phyloP scores from a whole-genome alignment of 2,113 vertebrate genomes.

The Ranitomeya variabilis region DNA sequence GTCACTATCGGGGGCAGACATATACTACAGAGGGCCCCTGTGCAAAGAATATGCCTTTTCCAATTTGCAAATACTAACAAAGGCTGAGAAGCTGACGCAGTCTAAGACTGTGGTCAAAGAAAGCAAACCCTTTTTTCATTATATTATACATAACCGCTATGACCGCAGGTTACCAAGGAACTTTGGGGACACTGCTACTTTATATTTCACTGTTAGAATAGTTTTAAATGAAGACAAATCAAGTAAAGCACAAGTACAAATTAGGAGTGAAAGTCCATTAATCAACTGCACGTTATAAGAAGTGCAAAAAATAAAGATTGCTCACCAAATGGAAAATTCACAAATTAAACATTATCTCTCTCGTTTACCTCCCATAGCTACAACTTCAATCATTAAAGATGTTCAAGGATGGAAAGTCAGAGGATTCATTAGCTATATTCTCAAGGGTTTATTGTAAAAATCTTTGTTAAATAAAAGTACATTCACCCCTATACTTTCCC shows the following conservation, averaged over 20 bases:
- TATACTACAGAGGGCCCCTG: no score
- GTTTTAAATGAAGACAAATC: not conserved
- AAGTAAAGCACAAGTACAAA: not conserved
- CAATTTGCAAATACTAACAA: no score
- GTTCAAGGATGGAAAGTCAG: conserved; percentile 51
- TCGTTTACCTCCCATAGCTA: conserved; percentile 46
- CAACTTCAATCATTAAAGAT: conserved; percentile 43
- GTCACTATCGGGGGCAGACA: no score
- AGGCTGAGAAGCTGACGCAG: no score
- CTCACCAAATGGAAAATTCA: conserved; percentile 34
- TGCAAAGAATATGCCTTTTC: no score
- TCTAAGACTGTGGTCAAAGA: no score
- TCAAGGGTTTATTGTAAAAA: conserved; percentile 46
- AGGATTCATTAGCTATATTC: conserved; percentile 42
- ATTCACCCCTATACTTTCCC: not conserved
- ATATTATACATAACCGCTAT: no score
- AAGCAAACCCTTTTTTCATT: no score
- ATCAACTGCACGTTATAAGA: conserved; percentile 7
- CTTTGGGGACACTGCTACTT: no score
- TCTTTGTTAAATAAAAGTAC: conserved; percentile 47
- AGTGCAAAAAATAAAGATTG: conserved; percentile 20
- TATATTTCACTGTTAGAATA: not conserved
- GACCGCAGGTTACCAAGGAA: no score
- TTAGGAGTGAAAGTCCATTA: not conserved
- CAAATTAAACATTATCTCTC: conserved; percentile 47